Conservation (phyloP, 2,113 vertebrate species). For the Podilymbus podiceps region DNA sequence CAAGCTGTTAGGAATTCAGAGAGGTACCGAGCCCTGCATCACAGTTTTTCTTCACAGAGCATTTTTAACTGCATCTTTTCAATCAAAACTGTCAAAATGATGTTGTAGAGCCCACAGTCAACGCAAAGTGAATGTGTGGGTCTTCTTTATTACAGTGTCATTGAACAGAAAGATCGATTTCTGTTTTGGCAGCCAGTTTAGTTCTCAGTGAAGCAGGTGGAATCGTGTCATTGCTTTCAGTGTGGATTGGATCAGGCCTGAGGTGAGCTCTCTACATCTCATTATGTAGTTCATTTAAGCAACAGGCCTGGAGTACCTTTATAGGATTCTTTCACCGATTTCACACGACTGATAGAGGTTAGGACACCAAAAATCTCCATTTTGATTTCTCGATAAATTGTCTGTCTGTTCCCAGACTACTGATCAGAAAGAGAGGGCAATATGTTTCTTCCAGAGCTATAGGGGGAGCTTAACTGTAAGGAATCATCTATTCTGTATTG, state of each 20-base stretch:
- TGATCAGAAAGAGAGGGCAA: neutral
- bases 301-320: neutral
- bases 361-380: neutral
- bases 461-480: neutral
- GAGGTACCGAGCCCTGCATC: neutral
- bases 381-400: constrained; percentile 14
- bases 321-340: constrained; percentile 1
- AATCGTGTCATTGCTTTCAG: neutral
- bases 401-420: constrained; percentile 5
- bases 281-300: constrained; percentile 11
- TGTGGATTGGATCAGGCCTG: neutral
- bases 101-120: constrained; percentile 6
- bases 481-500: neutral
- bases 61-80: constrained; percentile 56
- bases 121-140: neutral
- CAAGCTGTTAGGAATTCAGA: constrained; percentile 13
- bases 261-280: neutral
- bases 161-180: constrained; percentile 41
- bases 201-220: neutral
- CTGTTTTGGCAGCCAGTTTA: neutral
- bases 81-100: constrained; percentile 53
- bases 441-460: neutral
- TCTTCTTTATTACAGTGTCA: constrained; percentile 12
- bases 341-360: neutral
- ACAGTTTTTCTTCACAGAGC: constrained; percentile 24